phyloP scores from a whole-genome alignment of 1,140 invertebrate species.

The Episyrphus balteatus region DNA sequence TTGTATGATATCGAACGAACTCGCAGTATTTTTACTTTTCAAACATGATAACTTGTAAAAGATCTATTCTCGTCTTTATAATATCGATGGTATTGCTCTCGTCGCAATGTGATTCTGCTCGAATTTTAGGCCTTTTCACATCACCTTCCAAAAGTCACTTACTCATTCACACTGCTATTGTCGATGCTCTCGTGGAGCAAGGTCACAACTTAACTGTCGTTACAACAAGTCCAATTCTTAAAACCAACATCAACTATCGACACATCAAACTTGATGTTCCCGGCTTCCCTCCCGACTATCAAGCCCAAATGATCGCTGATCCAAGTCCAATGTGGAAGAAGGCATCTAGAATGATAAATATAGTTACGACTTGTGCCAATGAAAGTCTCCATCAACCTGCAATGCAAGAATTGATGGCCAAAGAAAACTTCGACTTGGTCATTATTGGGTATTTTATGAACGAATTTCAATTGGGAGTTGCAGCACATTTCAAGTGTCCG shows the following conservation, averaged over 20 bases:
- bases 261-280: too few relatives aligned
- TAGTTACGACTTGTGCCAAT: too few relatives aligned
- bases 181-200: constrained; percentile 22
- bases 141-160: constrained; percentile 31
- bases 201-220: constrained; percentile 32
- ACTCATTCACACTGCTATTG: constrained; percentile 26
- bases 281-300: too few relatives aligned
- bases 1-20: too few relatives aligned
- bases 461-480: constrained; percentile 24
- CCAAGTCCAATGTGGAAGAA: too few relatives aligned
- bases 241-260: too few relatives aligned
- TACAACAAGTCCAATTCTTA: constrained; percentile 1
- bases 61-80: background rate
- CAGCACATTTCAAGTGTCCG: constrained; percentile 19
- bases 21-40: too few relatives aligned
- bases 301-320: too few relatives aligned
- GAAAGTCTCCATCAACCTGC: too few relatives aligned
- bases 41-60: too few relatives aligned
- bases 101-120: constrained; percentile 9
- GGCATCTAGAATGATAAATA: too few relatives aligned
- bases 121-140: constrained; percentile 32
- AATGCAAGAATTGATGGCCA: too few relatives aligned
- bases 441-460: constrained; percentile 29
- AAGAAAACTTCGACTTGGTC: constrained; percentile 23
- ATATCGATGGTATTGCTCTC: background rate